Base-by-base conservation (phyloP, 2,113 vertebrate species). In the Plotosus lineatus region DNA sequence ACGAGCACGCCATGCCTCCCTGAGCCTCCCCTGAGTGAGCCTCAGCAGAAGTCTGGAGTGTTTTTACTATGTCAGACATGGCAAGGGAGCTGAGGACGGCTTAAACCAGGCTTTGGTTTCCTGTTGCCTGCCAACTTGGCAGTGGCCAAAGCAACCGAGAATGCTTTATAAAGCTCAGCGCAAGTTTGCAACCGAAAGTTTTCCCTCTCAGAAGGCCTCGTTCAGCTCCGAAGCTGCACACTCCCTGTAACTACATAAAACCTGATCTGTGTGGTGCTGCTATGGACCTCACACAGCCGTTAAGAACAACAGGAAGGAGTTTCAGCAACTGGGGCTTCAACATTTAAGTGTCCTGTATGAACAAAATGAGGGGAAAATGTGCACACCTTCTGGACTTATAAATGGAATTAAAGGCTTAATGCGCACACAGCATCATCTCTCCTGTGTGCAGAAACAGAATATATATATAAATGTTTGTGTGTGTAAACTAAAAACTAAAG, bases 1-100 rank as follows among this genome's bases (percentile, higher is more conserved):
- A n/a, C 23, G 9, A 17, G 50, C n/a, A 79, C 17, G 38, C 5
- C 0, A 2, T 55, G 36, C 51, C 28, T 46, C 36, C 36, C 15
- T 33, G 51, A 63, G 56, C 42, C 56, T 56, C 61, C 79, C 71
- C 26, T 2, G n/a, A 50, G 77, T 71, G 75, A 79, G 82, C 61
- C 85, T 78, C 71, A 23, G 71, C 50, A 46, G 48, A 69, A 81
- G 56, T 66, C 73, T 72, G 78, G 42, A 79, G 66, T 82, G 77
- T 80, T 86, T 87, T 83, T 84, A 84, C 87, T 77, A 78, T 69
- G 87, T 84, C 78, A 84, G 84, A 88, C 78, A 86, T 51, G 48
- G 80, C 68, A 55, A 65, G 21, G 40, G 65, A 76, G 76, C 69
- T 26, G 51, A 69, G 77, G 65, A 77, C 28, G 51, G 56, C 73